Conservation (phyloP, 2,113 vertebrate species). For the Takifugu bimaculatus region DNA sequence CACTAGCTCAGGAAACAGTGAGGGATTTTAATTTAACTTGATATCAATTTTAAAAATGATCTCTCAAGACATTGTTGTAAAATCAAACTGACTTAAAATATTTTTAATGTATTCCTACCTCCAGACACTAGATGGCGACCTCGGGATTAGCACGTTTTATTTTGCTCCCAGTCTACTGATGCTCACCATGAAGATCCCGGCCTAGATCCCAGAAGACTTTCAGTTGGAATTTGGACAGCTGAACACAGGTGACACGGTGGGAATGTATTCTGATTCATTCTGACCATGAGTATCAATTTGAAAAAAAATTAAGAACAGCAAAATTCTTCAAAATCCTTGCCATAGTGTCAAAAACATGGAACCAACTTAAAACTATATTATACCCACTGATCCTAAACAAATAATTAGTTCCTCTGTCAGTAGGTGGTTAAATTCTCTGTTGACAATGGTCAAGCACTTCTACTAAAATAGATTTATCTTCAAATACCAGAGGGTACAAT, state of each 20-base stretch:
- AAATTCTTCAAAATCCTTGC: not conserved
- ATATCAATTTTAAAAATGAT: too few species aligned
- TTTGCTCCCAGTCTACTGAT: not conserved
- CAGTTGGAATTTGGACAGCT: constrained; percentile 42
- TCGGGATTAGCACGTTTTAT: not conserved
- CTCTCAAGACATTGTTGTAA: too few species aligned
- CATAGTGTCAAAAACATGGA: too few species aligned
- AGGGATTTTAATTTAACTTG: too few species aligned
- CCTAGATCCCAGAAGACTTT: constrained; percentile 5
- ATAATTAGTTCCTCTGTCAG: not conserved
- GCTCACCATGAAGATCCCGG: constrained; percentile 18
- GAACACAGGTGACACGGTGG: not conserved
- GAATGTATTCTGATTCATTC: not conserved
- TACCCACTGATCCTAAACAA: not conserved
- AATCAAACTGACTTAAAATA: too few species aligned
- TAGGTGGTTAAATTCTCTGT: not conserved
- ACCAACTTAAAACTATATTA: not conserved
- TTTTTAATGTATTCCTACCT: too few species aligned
- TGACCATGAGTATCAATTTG: not conserved
- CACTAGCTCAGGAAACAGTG: not conserved
- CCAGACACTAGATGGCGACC: constrained; percentile 40
- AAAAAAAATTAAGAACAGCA: not conserved
- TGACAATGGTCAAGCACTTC: not conserved
- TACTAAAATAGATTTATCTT: constrained; percentile 30
- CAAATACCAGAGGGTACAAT: constrained; percentile 19